Evolutionary conservation across 2,113 vertebrate genomes (phyloP), one percentile per base, ranked within the genome.

Genomic region (Dendrocopos noguchii): DNA sequence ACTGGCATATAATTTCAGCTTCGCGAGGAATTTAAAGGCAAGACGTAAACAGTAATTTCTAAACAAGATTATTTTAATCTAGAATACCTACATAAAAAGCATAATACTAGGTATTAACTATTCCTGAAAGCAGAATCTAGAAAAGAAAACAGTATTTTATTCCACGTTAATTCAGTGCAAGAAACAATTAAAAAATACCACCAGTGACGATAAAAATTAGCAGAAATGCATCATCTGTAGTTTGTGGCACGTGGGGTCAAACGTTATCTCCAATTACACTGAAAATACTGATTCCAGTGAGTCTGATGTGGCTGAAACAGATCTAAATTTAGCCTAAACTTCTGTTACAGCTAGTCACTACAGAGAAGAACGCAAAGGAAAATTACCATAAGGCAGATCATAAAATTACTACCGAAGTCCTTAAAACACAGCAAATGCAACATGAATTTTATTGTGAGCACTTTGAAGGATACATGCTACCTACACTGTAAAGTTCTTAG

Each of bases 31-130:
- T 97, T 97, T 97, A 97, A 97, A 96, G 76, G 73, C 77, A 91
- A 96, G 95, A 94, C 82, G 84, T 97, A 98, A 97, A 98, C 91
- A 97, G 95, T 97, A 97, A 97, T 97, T 98, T 98, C 78, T 90
- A 97, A 97, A 92, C 94, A 91, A 95, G 88, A 82, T 90, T 89
- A 94, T 97, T 97, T 97, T 93, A 47, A 85, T 96, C 83, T 88
- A 52, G 78, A 97, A 96, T 84, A 95, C 94, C 96, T 96, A 81
- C 84, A 92, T 78, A 95, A 91, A 94, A 95, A 93, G 7, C 93
- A 77, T 74, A 96, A 97, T 94, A 94, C 87, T 84, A 96, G 79
- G 77, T 89, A 95, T 96, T 95, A 93, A 84, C 90, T 88, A 90
- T 72, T 94, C 57, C 94, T 95, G 72, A 94, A 96, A 95, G 84